Base-by-base conservation (phyloP, 2,797 vertebrate genomes). In the Phataginus tetradactyla region DNA sequence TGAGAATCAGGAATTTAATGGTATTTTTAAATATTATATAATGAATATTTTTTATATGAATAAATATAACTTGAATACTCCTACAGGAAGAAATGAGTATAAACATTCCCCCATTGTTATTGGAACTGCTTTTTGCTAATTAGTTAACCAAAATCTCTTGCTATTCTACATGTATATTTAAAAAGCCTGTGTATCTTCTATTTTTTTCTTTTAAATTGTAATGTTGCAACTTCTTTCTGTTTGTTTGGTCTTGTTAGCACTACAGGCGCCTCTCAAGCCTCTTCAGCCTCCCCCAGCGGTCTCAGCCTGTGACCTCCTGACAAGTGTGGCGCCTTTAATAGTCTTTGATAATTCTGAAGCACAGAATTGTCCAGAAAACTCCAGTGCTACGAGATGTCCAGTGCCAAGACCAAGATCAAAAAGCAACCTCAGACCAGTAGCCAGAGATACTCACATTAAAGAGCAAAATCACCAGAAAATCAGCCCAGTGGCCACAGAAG, bases 361-460 rank as follows among this genome's bases (percentile, higher is more conserved):
- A 80, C 97, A 98, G 97, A 75, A 68, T 80, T 94, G 91, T 87
- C 96, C 98, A 84, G 98, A 98, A 97, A 97, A 98, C 84, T 64
- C 97, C 90, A 98, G 0, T 98, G 97, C 97, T 98, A 96, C 97
- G 83, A 97, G 97, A 98, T 98, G 97, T 69, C 99, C 99, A 17
- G 98, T 99, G 96, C 99, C 99, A 97, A 99, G 98, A 94, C 99
- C 99, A 97, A 99, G 99, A 96, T 99, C 98, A 80, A 99, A 99
- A 98, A 94, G 97, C 95, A 98, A 98, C 98, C 99, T 99, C 96
- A 99, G 98, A 97, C 96, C 98, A n/a, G 45, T 98, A 66, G 86
- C 97, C 98, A 98, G 98, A 96, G 98, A 98, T 90, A 97, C 89
- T 85, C 98, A 98, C 97, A 92, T 72, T 97, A 97, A 98, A 63